These are phyloP conservation scores for Pterophyllum scalare DNA, from an alignment of 2,113 vertebrate species.

Conservation along the genomic window DNA sequence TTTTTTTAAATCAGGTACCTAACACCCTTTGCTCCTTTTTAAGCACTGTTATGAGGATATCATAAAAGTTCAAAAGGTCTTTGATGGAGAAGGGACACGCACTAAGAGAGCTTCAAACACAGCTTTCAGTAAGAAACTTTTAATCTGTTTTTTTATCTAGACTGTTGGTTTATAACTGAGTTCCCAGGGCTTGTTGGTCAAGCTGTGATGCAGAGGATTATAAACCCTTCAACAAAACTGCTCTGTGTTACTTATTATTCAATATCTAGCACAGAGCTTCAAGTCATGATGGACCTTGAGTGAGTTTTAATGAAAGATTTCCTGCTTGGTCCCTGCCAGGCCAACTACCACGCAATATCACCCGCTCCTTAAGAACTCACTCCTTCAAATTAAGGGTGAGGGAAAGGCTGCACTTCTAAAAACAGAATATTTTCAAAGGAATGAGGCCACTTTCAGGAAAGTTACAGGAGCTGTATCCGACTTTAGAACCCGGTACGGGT, in stretches of 20 bases:
- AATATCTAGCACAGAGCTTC: conserved; percentile 57
- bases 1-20: conserved; percentile 37
- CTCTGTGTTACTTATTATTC: conserved; percentile 49
- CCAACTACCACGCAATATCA: conserved; percentile 50
- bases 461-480: conserved; percentile 55
- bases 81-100: conserved; percentile 34
- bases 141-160: conserved; percentile 26
- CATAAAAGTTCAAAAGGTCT: conserved; percentile 25
- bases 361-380: conserved; percentile 37
- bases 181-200: conserved; percentile 36
- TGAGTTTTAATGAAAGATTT: conserved; percentile 77
- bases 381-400: conserved; percentile 57
- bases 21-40: conserved; percentile 34
- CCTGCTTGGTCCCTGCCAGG: conserved; percentile 60
- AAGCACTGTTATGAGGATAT: conserved; percentile 22
- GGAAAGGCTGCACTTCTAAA: conserved; percentile 55
- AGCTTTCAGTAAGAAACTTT: conserved; percentile 38
- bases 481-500: conserved; percentile 56
- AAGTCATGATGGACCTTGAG: conserved; percentile 57
- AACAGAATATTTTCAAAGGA: conserved; percentile 54
- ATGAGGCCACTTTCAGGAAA: conserved; percentile 26
- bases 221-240: conserved; percentile 44
- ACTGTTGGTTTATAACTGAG: conserved; percentile 11
- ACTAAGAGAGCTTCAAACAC: conserved; percentile 31
- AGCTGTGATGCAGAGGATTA: conserved; percentile 26